Conservation (phyloP, 2,797 vertebrate genomes). For the Pseudochirops corinnae region DNA sequence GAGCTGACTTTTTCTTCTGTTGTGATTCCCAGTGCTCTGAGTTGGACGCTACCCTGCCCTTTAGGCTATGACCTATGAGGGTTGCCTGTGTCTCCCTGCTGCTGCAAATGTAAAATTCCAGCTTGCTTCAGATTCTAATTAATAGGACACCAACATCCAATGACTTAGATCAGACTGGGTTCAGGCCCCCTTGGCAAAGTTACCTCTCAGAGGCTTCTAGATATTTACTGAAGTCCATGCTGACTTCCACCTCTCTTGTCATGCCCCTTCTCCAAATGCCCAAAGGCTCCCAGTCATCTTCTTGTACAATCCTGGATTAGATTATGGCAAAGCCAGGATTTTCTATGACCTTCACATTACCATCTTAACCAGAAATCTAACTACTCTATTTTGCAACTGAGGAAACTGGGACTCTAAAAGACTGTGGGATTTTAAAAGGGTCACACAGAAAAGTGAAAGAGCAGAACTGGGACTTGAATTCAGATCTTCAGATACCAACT, state of each 20-base stretch:
- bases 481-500: not conserved
- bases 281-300: not conserved
- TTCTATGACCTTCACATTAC: not conserved
- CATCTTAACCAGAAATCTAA: not conserved
- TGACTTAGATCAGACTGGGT: not conserved
- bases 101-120: not conserved
- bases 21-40: not conserved
- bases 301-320: not conserved
- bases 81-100: not conserved
- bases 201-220: not conserved
- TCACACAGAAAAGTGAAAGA: not conserved
- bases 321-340: not conserved
- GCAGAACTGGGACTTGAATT: not conserved
- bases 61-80: not conserved
- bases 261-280: not conserved
- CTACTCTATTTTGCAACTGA: not conserved
- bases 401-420: not conserved
- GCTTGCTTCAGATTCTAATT: not conserved
- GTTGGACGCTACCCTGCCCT: not conserved
- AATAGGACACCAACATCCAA: not conserved
- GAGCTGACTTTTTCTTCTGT: not conserved
- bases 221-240: not conserved
- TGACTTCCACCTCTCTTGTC: not conserved
- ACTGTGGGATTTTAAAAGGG: too few relatives aligned
- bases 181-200: not conserved